These are phyloP conservation scores for Mycteria americana DNA, from an alignment of 2,797 vertebrate species.

Conservation along the genomic window DNA sequence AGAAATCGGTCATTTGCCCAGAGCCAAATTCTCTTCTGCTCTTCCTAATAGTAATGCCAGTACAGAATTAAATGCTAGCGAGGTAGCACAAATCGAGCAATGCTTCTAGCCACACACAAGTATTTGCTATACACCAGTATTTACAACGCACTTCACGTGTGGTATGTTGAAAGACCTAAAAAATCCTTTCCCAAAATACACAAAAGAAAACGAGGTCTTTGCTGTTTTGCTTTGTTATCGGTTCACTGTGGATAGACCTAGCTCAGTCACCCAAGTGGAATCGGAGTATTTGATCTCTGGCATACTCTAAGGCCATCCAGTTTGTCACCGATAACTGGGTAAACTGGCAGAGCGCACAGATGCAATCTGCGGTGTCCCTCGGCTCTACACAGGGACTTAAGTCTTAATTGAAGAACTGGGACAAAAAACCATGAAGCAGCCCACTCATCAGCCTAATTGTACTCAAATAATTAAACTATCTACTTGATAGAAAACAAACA, in stretches of 20 bases:
- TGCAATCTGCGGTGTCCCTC: neutral
- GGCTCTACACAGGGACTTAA: neutral
- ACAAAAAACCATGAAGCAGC: neutral
- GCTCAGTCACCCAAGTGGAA: neutral
- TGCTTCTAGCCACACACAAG: neutral
- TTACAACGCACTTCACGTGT: neutral
- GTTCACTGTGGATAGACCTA: neutral
- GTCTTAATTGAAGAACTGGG: constrained; percentile 24
- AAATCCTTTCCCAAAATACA: neutral
- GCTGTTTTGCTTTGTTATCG: neutral
- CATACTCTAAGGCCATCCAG: neutral
- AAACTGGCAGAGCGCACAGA: constrained; percentile 36
- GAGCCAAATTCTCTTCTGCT: neutral
- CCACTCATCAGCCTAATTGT: constrained; percentile 17
- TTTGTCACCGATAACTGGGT: constrained; percentile 46
- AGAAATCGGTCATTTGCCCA: neutral
- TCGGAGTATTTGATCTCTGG: neutral
- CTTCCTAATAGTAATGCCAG: neutral
- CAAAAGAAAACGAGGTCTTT: neutral
- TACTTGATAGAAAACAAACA: neutral
- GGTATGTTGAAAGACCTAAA: neutral
- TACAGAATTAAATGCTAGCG: neutral
- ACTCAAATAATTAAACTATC: constrained; percentile 16
- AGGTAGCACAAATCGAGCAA: neutral
- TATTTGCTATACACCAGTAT: neutral